Conservation (phyloP, 1,140 invertebrate genomes). For the Papilio aristodemus region DNA sequence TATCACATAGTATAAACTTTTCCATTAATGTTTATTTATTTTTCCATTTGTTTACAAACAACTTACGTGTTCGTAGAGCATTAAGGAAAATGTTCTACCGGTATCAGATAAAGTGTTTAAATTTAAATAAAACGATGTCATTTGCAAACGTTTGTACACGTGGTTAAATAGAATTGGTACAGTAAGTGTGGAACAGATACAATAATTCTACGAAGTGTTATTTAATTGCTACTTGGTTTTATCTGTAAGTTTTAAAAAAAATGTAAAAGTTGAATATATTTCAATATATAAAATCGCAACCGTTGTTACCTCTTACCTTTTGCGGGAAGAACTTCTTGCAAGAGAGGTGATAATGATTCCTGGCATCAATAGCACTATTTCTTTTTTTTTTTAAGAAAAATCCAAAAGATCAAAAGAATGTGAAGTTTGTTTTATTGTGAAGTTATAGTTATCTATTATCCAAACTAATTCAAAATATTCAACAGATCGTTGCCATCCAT, state of each 20-base stretch:
- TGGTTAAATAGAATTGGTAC: conserved; percentile 17
- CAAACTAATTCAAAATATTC: background rate
- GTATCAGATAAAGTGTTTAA: conserved; percentile 25
- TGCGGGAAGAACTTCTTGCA: too few species aligned
- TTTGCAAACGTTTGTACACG: background rate
- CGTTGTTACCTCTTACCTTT: too few species aligned
- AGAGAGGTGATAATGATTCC: too few species aligned
- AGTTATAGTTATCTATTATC: background rate
- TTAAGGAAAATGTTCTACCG: conserved; percentile 18
- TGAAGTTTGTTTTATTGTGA: too few species aligned
- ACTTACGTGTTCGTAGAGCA: conserved; percentile 4
- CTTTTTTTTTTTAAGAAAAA: too few species aligned
- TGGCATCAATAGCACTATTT: too few species aligned
- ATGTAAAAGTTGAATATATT: too few species aligned
- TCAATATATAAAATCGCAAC: too few species aligned
- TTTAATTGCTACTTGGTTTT: background rate
- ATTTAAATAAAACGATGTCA: conserved; percentile 4
- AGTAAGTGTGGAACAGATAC: background rate
- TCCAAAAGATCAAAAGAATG: too few species aligned
- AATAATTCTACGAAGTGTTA: background rate
- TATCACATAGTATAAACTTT: conserved; percentile 6
- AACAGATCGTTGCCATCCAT: conserved; percentile 89
- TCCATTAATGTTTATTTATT: conserved; percentile 7
- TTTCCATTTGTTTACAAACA: conserved; percentile 25
- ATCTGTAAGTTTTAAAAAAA: too few species aligned